Evolutionary conservation across 1,140 invertebrate species (phyloP).

Genomic region (Artemia franciscana): DNA sequence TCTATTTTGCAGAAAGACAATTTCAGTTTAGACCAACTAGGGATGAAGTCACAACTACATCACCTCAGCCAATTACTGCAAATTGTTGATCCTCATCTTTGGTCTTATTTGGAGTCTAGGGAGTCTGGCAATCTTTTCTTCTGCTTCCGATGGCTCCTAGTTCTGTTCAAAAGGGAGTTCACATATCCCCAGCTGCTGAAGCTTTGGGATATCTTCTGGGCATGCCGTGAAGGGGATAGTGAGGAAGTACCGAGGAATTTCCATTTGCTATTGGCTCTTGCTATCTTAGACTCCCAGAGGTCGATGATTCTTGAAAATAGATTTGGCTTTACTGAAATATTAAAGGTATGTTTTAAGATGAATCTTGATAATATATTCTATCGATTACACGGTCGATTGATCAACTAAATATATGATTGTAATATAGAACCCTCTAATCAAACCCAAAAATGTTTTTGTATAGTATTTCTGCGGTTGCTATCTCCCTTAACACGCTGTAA

Average conservation of each 20-base stretch:
- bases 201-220: slow-evolving; percentile 68
- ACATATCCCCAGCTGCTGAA: slow-evolving; percentile 42
- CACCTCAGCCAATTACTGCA: slow-evolving; percentile 57
- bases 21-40: slow-evolving; percentile 91
- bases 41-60: slow-evolving; percentile 76
- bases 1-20: slow-evolving; percentile 47
- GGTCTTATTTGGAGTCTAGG: slow-evolving; percentile 60
- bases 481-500: no score
- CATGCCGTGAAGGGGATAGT: slow-evolving; percentile 20
- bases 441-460: no score
- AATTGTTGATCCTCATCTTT: slow-evolving; percentile 49
- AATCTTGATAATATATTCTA: no score
- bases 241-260: slow-evolving; percentile 27
- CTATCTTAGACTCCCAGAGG: slow-evolving; percentile 72
- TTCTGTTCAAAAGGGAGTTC: slow-evolving; percentile 62
- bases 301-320: slow-evolving; percentile 59
- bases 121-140: slow-evolving; percentile 97
- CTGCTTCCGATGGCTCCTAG: slow-evolving; percentile 79
- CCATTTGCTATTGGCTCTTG: slow-evolving; percentile 67
- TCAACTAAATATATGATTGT: no score
- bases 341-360: slow-evolving; percentile 48
- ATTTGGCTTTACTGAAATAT: slow-evolving; percentile 84
- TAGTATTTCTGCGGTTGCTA: no score
- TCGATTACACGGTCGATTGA: no score
- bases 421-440: no score